Evolutionary conservation across 2,113 vertebrate species (phyloP).

Genomic region (Solenodon paradoxus): DNA sequence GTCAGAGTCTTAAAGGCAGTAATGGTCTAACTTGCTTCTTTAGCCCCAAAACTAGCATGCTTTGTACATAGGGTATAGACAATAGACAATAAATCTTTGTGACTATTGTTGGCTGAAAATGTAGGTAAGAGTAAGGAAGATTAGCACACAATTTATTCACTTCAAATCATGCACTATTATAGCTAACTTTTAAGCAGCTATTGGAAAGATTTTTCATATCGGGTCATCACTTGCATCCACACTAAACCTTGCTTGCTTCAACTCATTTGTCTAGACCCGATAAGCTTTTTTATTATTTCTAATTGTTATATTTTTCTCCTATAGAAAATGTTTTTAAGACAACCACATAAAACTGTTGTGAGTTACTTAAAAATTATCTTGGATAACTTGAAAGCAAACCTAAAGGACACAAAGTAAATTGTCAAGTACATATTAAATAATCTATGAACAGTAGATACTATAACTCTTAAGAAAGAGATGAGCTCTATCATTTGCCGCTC

Average conservation of each 20-base stretch:
- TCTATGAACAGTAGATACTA: background rate
- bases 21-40: fast-evolving
- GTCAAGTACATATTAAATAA: background rate
- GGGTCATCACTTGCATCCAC: background rate
- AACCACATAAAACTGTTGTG: background rate
- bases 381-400: background rate
- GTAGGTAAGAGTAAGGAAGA: no score
- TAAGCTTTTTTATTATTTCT: background rate
- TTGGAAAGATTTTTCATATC: background rate
- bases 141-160: fast-evolving
- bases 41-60: no score
- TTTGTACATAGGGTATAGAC: fast-evolving
- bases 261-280: background rate
- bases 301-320: background rate
- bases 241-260: background rate
- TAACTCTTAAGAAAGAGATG: background rate
- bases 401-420: background rate
- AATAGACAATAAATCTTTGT: fast-evolving
- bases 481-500: background rate
- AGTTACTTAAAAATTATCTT: background rate
- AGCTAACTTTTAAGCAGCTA: background rate
- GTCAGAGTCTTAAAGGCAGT: background rate
- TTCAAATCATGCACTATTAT: background rate
- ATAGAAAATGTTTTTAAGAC: background rate
- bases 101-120: background rate